Percentiles rank a stretch among this genome's conserved stretches.
These are phyloP conservation scores for Gryllus bimaculatus DNA, from an alignment of 1,140 invertebrate genomes.

Conservation along the genomic window DNA sequence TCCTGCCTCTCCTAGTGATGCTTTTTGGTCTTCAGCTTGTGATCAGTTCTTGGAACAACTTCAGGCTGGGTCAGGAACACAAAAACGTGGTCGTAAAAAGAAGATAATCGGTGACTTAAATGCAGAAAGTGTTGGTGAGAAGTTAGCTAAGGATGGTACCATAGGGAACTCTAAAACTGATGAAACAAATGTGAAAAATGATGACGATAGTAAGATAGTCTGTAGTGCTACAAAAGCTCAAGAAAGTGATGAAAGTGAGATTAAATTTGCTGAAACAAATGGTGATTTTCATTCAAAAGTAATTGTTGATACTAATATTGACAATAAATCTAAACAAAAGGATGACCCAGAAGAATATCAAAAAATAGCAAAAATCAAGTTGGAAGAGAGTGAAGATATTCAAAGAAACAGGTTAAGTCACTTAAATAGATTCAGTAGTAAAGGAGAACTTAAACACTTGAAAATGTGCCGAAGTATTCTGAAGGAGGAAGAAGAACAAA, in stretches of 20 bases:
- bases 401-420: neutral
- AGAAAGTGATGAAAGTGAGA: neutral
- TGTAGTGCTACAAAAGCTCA: neutral
- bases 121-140: neutral
- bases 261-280: slow-evolving; percentile 9
- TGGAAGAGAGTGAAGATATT: neutral
- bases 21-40: slow-evolving; percentile 53
- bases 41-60: slow-evolving; percentile 62
- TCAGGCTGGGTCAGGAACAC: slow-evolving; percentile 41
- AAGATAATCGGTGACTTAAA: slow-evolving; percentile 26
- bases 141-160: too few relatives aligned
- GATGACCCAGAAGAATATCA: neutral
- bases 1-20: slow-evolving; percentile 29
- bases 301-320: slow-evolving; percentile 9
- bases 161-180: neutral
- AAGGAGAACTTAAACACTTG: neutral
- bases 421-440: neutral
- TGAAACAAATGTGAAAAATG: slow-evolving; percentile 25
- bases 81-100: slow-evolving; percentile 42
- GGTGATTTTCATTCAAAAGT: neutral
- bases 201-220: slow-evolving; percentile 19
- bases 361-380: neutral
- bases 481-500: neutral
- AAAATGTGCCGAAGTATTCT: too few relatives aligned
- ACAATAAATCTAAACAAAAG: slow-evolving; percentile 8